Percentiles rank a stretch among this genome's conserved stretches.
Conservation (phyloP, 2,888 invertebrate genomes). For the Poecilus cupreus region DNA sequence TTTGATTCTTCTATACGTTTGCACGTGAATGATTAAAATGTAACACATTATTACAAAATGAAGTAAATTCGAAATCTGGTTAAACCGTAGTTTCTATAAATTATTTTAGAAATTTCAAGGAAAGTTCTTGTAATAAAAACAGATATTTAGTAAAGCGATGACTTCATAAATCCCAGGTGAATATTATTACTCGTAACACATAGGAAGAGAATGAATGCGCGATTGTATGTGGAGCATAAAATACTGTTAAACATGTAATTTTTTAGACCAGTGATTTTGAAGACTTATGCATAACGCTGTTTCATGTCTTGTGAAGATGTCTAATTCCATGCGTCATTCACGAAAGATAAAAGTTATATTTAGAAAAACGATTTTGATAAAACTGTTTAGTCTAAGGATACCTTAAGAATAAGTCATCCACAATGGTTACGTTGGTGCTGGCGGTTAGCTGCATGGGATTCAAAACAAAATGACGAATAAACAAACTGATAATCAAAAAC, state of each 20-base stretch:
- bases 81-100: not conserved
- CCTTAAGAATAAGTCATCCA: conserved; percentile 14
- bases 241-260: conserved; percentile 39
- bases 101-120: conserved; percentile 23
- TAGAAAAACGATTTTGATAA: not conserved
- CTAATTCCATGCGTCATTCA: not conserved
- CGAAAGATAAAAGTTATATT: conserved; percentile 1
- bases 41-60: no score
- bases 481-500: no score
- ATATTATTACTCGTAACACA: not conserved
- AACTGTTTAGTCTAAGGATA: not conserved
- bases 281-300: not conserved
- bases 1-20: no score
- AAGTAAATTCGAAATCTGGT: not conserved
- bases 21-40: no score
- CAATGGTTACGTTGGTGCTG: no score
- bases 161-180: conserved; percentile 1
- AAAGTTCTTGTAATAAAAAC: conserved; percentile 12
- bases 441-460: no score
- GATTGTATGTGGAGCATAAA: conserved; percentile 37
- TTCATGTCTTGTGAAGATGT: not conserved
- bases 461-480: no score
- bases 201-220: not conserved
- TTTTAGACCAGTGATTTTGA: conserved; percentile 23
- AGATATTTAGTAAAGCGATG: conserved; percentile 3